Evolutionary conservation across 2,797 vertebrate genomes (phyloP).

Genomic region (Fundulus diaphanus): DNA sequence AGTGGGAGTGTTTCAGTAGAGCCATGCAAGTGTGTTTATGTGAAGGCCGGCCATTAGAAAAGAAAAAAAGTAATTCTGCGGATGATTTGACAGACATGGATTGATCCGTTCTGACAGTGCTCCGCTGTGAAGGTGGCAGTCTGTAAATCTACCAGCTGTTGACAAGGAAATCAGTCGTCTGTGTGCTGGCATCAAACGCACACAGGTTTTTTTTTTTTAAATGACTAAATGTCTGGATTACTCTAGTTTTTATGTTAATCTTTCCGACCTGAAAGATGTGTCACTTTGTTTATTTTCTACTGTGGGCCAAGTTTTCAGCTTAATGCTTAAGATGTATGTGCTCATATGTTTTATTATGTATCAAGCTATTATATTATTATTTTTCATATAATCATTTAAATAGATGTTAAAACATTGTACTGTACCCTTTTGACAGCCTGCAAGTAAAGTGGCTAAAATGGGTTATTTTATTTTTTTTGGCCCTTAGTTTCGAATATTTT

Average conservation of each 20-base stretch:
- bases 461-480: not conserved
- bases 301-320: not conserved
- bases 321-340: not conserved
- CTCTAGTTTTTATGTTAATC: not conserved
- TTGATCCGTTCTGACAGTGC: constrained; percentile 19
- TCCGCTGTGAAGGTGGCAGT: constrained; percentile 17
- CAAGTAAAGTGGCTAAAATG: not conserved
- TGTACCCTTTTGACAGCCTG: not conserved
- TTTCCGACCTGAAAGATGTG: not conserved
- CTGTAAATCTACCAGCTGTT: constrained; percentile 18
- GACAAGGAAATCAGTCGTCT: constrained; percentile 20
- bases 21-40: not conserved
- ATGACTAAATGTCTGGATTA: not conserved
- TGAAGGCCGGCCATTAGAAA: constrained; percentile 10
- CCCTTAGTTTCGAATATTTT: not conserved
- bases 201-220: not conserved
- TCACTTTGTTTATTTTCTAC: not conserved
- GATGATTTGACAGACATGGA: constrained; percentile 13
- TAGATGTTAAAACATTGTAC: not conserved
- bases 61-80: constrained; percentile 11
- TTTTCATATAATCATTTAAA: not conserved
- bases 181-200: not conserved
- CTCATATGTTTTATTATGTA: not conserved
- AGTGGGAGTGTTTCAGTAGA: constrained; percentile 5
- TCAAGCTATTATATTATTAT: not conserved